Base-by-base conservation (phyloP, 1,140 invertebrate genomes). In the Bombus waltoni region DNA sequence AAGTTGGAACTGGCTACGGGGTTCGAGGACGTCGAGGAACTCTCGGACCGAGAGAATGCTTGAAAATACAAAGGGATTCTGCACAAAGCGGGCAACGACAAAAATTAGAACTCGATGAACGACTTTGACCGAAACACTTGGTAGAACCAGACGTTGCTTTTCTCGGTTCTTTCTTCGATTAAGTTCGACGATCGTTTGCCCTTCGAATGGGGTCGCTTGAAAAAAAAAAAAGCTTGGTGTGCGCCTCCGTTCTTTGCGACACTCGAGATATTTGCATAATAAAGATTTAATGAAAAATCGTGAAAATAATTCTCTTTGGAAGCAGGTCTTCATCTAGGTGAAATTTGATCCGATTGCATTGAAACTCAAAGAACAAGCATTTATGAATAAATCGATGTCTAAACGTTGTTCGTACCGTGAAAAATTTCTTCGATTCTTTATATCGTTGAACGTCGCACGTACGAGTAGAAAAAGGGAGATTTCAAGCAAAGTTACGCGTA, bases 71-170 rank as follows among this genome's bases (percentile, higher is more conserved):
- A 79, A 84, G n/a, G 32, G 66, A 78, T 44, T 59, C 32, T 25
- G 59, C 22, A 35, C 13, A 35, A 71, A 84, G 47, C 25, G 82
- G 59, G 25, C 66, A 79, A 59, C 66, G 75, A 62, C 65, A 44
- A 57, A 71, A 84, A 84, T 84, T 79, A 84, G 66, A 84, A 84
- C 75, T 84, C 75, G 82, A 40, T 77, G 66, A 84, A 84, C 66
- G 82, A 71, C 47, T 47, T 70, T 40, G 15, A n/a, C 53, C 72
- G 71, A 22, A 32, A 32, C 59, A 66, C 35, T 40, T n/a, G 8
- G n/a, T 35, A 3, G 15, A 38, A 22, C 13, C 18, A 62, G 53
- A 53, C 68, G 25, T 59, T 38, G 22, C 38, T 18, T 40, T 22
- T 15, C 47, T 18, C 22, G 5, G 1, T 18, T 28, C 38, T 38